Evolutionary conservation across 2,797 vertebrate species (phyloP).

Genomic region (Trachops cirrhosus): DNA sequence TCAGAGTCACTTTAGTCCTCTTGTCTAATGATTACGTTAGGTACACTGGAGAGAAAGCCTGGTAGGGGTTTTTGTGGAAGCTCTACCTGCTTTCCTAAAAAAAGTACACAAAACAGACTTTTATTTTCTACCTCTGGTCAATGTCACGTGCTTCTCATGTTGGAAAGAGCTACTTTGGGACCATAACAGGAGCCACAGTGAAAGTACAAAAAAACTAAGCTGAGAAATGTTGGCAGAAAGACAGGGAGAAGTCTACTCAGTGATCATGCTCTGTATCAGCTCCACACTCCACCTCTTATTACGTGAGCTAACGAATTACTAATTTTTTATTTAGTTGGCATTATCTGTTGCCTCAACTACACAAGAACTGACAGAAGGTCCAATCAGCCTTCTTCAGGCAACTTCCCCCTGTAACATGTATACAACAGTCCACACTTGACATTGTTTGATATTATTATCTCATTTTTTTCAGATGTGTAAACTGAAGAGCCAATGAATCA

Average conservation of each 20-base stretch:
- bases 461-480: neutral
- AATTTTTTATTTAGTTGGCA: neutral
- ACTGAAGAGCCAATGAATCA: neutral
- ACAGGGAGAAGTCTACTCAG: neutral
- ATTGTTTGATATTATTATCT: neutral
- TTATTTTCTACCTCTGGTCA: neutral
- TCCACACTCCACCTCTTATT: neutral
- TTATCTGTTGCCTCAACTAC: neutral
- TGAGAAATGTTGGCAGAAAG: neutral
- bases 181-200: neutral
- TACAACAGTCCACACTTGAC: neutral
- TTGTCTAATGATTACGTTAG: neutral
- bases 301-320: neutral
- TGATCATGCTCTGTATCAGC: neutral
- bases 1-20: neutral
- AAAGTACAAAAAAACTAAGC: neutral
- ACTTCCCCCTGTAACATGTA: neutral
- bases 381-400: neutral
- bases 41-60: neutral
- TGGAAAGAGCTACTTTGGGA: neutral
- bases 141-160: neutral
- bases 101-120: neutral
- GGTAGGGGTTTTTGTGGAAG: neutral
- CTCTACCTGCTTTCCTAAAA: neutral
- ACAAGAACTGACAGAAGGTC: neutral